A percentile compares a stretch with the other conserved stretches of the same genome.
Evolutionary conservation across 2,888 invertebrate species (phyloP).

Genomic region (Theodoxus fluviatilis): DNA sequence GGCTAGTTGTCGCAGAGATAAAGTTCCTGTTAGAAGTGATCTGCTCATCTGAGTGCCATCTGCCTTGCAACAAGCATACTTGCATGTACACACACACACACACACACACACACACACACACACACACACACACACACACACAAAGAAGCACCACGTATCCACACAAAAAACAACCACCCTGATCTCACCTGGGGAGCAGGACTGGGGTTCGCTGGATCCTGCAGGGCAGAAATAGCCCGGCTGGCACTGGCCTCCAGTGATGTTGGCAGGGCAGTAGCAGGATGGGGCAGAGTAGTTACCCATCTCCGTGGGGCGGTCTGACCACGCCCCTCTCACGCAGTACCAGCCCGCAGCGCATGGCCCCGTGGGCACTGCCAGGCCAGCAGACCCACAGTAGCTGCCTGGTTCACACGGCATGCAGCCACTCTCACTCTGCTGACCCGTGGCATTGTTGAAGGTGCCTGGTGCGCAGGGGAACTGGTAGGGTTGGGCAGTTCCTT

Average conservation of each 20-base stretch:
- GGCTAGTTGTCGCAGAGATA: no score
- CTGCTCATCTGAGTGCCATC: no score
- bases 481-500: constrained; percentile 41
- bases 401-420: constrained; percentile 60
- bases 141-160: no score
- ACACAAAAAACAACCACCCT: no score
- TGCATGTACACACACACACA: no score
- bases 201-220: constrained; percentile 53
- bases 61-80: no score
- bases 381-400: constrained; percentile 52
- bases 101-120: no score
- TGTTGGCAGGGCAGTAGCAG: constrained; percentile 54
- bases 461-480: constrained; percentile 57
- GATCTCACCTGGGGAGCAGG: constrained; percentile 56
- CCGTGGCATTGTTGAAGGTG: constrained; percentile 51
- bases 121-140: no score
- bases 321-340: constrained; percentile 58
- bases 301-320: constrained; percentile 50
- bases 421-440: constrained; percentile 42
- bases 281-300: constrained; percentile 48
- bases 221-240: constrained; percentile 57
- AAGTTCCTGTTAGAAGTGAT: no score
- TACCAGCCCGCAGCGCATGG: constrained; percentile 59
- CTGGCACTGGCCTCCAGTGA: constrained; percentile 59
- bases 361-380: constrained; percentile 44